Evolutionary conservation across 2,113 vertebrate species (phyloP).

Genomic region (Callionymus lyra): DNA sequence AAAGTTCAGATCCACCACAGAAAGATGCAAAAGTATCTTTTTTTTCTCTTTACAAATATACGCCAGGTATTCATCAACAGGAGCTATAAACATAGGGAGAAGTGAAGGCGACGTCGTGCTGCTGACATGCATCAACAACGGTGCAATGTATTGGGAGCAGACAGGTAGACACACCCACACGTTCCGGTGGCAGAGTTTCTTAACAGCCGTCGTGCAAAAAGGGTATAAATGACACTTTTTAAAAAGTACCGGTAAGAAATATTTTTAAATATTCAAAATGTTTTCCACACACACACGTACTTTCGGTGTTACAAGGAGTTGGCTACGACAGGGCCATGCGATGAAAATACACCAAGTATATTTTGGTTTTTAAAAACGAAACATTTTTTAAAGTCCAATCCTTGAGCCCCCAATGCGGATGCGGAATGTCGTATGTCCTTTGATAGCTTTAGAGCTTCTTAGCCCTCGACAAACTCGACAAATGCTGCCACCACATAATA

Average conservation of each 20-base stretch:
- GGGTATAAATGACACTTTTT: conserved; percentile 52
- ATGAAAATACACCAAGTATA: too few species aligned
- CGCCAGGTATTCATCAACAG: conserved; percentile 57
- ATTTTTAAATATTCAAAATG: conserved; percentile 20
- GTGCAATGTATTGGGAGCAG: conserved; percentile 52
- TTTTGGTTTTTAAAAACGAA: too few species aligned
- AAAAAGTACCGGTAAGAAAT: conserved; percentile 50
- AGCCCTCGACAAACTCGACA: too few species aligned
- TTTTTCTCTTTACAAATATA: conserved; percentile 61
- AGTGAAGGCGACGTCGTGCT: conserved; percentile 41
- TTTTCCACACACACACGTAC: conserved; percentile 35
- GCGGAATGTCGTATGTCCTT: too few species aligned
- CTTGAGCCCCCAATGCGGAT: too few species aligned
- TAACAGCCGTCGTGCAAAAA: conserved; percentile 63
- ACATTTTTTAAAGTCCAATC: too few species aligned
- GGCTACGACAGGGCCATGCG: too few species aligned
- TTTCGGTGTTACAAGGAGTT: too few species aligned
- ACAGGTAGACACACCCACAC: conserved; percentile 23
- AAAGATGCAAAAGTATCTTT: conserved; percentile 65
- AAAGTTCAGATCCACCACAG: conserved; percentile 66
- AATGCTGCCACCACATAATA: too few species aligned
- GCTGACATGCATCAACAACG: conserved; percentile 67
- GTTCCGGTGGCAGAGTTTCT: conserved; percentile 31
- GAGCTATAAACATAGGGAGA: conserved; percentile 50
- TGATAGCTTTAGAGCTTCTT: too few species aligned